Conservation (phyloP, 2,113 vertebrate genomes). For the Panthera uncia region DNA sequence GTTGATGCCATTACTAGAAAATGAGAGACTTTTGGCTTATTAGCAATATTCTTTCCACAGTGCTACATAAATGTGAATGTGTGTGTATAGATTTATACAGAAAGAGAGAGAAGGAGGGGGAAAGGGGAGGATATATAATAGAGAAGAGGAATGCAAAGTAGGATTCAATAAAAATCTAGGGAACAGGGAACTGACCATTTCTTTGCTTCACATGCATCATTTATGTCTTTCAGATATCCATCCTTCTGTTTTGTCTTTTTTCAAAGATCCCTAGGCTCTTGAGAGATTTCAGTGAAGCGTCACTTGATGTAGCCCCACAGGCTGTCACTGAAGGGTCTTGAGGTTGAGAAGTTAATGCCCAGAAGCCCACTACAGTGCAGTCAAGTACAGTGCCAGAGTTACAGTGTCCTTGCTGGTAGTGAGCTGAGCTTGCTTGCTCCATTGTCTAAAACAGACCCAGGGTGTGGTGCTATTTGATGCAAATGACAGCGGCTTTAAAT, state of each 20-base stretch:
- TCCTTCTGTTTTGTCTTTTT: not conserved
- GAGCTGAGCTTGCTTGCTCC: not conserved
- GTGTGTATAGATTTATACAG: not conserved
- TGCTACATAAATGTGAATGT: not conserved
- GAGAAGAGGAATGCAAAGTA: not conserved
- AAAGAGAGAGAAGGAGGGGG: not conserved
- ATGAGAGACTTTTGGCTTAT: slow-evolving; percentile 7
- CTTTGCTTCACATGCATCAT: not conserved
- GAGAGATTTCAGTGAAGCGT: not conserved
- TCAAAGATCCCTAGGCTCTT: not conserved
- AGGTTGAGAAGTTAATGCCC: not conserved
- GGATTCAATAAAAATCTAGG: slow-evolving; percentile 16
- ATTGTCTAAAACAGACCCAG: not conserved
- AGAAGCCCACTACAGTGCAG: not conserved
- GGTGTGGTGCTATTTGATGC: not conserved
- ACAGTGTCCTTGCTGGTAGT: not conserved
- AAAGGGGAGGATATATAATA: not conserved
- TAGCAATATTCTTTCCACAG: slow-evolving; percentile 7
- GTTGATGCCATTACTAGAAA: not conserved
- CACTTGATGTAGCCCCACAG: not conserved
- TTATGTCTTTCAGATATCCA: not conserved
- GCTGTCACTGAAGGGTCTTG: not conserved
- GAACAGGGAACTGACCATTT: not conserved
- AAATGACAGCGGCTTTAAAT: not conserved
- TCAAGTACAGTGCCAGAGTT: not conserved